Conservation (phyloP, 2,797 vertebrate genomes). For the Tenualosa thibaudeaui region DNA sequence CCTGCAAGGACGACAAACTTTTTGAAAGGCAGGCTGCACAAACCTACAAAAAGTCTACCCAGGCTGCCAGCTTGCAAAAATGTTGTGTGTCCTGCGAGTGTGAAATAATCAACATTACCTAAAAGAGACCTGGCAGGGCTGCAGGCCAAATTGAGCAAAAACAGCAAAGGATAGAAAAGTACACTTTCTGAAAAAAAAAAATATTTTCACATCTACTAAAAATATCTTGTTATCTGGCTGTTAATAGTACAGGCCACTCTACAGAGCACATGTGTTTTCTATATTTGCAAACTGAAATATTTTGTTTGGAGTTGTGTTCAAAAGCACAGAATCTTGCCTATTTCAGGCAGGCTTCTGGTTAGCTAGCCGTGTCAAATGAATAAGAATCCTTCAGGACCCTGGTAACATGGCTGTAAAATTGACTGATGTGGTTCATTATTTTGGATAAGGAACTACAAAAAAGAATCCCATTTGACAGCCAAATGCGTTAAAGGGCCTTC, state of each 20-base stretch:
- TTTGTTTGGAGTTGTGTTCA: not conserved
- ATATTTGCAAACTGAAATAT: slow-evolving; percentile 8
- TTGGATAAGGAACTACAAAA: slow-evolving; percentile 57
- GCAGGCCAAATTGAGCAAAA: slow-evolving; percentile 47
- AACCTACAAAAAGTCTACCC: not conserved
- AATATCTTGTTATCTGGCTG: not conserved
- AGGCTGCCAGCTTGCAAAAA: not conserved
- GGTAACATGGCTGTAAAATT: slow-evolving; percentile 60
- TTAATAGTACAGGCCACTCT: not conserved
- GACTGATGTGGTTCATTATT: slow-evolving; percentile 65
- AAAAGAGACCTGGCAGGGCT: slow-evolving; percentile 41
- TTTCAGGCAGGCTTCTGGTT: not conserved
- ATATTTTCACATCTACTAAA: slow-evolving; percentile 1
- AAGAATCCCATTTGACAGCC: slow-evolving; percentile 60
- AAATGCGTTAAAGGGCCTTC: slow-evolving; percentile 44
- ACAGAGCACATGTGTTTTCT: not conserved
- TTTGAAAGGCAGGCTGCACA: not conserved
- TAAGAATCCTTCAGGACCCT: not conserved
- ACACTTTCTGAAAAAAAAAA: not conserved
- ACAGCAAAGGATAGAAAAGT: slow-evolving; percentile 57
- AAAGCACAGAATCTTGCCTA: not conserved
- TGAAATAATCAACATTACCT: not conserved
- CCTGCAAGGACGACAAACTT: not conserved
- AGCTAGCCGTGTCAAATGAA: not conserved
- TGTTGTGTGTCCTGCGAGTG: not conserved